A percentile compares a stretch with the other conserved stretches of the same genome.
These are phyloP conservation scores for Gryon sp. DNA, from an alignment of 1,140 invertebrate genomes.

Conservation along the genomic window DNA sequence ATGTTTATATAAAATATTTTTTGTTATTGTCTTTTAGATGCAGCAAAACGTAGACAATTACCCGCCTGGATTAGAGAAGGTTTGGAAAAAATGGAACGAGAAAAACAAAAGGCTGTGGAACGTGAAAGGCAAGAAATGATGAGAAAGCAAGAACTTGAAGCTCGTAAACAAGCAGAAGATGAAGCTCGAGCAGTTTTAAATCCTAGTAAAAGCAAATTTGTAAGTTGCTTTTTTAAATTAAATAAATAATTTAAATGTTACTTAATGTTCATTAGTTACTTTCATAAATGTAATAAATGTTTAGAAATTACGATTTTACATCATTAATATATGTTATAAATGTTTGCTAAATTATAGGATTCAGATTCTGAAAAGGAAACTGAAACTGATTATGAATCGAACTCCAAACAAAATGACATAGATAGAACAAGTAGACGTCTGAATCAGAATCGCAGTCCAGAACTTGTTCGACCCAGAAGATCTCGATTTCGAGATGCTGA, in stretches of 20 bases:
- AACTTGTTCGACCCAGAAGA: constrained; percentile 73
- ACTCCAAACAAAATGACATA: constrained; percentile 64
- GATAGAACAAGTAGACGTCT: constrained; percentile 64
- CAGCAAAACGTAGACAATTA: constrained; percentile 92
- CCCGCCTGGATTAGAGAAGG: constrained; percentile 98
- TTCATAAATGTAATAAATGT: too few species aligned
- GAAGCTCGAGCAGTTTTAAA: constrained; percentile 81
- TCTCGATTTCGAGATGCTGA: constrained; percentile 77
- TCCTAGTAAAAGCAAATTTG: constrained; percentile 91
- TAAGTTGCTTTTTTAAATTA: constrained; percentile 78
- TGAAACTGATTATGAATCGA: constrained; percentile 74
- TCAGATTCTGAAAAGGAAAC: constrained; percentile 81
- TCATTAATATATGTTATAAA: constrained; percentile 18
- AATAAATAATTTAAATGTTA: too few species aligned
- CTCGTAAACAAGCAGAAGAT: constrained; percentile 83
- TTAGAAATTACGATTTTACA: too few species aligned
- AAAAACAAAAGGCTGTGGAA: constrained; percentile 94
- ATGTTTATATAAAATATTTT: too few species aligned
- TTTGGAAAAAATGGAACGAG: constrained; percentile 97
- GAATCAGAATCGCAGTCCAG: constrained; percentile 72
- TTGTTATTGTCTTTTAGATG: constrained; percentile 90
- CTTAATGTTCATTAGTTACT: too few species aligned
- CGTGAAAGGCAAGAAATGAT: constrained; percentile 85
- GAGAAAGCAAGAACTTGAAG: constrained; percentile 82
- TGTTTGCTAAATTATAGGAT: constrained; percentile 73